These are phyloP conservation scores for Axinella damicornis DNA, from an alignment of 37 sponge, comb jelly and placozoan species.

Conservation along the genomic window DNA sequence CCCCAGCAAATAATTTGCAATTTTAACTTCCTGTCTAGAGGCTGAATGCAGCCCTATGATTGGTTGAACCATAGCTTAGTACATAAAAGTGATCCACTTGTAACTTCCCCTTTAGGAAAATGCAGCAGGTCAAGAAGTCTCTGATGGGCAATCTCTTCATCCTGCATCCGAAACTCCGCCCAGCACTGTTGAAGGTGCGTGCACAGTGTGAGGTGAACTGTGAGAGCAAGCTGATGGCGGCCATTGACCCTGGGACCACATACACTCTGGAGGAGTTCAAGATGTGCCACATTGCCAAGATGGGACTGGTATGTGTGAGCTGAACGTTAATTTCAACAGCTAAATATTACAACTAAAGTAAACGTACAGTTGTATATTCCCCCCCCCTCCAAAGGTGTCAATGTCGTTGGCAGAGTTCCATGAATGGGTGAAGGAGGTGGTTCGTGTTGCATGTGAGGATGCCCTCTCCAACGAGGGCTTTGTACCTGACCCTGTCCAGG, in stretches of 20 bases:
- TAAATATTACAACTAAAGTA: too few relatives aligned
- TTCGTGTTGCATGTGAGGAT: conserved; percentile 84
- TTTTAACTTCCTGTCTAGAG: not conserved
- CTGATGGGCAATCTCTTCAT: conserved; percentile 88
- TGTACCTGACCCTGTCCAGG: conserved; percentile 84
- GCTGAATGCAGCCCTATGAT: too few relatives aligned
- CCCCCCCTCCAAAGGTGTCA: conserved; percentile 62
- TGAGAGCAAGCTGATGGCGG: conserved; percentile 67
- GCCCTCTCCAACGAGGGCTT: conserved; percentile 82
- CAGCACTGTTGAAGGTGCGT: conserved; percentile 76
- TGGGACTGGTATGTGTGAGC: conserved; percentile 67
- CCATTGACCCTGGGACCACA: conserved; percentile 81
- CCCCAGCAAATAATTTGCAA: not conserved
- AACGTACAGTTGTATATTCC: too few relatives aligned
- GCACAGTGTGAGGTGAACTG: conserved; percentile 65
- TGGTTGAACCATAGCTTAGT: not conserved
- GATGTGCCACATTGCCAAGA: conserved; percentile 79
- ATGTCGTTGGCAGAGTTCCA: conserved; percentile 77
- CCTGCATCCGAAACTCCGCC: conserved; percentile 78
- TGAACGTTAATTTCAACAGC: too few relatives aligned
- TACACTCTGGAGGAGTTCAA: conserved; percentile 93
- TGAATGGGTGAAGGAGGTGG: conserved; percentile 63
- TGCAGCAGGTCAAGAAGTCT: conserved; percentile 64
- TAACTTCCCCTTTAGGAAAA: conserved; percentile 50
- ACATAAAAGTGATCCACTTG: too few relatives aligned